A percentile compares a stretch with the other conserved stretches of the same genome.
Conservation (phyloP, 1,140 invertebrate genomes). For the Centruroides sculpturatus region DNA sequence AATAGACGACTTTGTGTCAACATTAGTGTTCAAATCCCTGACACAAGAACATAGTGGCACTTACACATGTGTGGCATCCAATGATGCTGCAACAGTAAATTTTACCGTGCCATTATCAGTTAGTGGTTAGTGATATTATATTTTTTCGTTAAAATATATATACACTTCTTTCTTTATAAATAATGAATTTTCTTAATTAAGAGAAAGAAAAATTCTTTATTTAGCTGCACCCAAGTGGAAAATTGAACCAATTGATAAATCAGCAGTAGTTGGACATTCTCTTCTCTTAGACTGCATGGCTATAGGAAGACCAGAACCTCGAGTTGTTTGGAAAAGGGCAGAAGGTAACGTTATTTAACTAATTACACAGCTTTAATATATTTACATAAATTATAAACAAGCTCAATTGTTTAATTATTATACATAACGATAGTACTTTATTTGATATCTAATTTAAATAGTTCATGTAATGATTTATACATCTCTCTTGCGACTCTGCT, state of each 20-base stretch:
- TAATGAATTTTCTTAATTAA: not conserved
- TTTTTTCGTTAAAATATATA: not conserved
- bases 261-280: slow-evolving; percentile 25
- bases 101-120: slow-evolving; percentile 28
- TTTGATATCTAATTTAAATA: not conserved
- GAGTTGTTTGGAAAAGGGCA: slow-evolving; percentile 26
- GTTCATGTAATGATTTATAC: not conserved
- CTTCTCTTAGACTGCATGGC: slow-evolving; percentile 28
- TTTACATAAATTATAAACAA: not conserved
- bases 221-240: slow-evolving; percentile 32
- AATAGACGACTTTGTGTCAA: slow-evolving; percentile 16
- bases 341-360: not conserved
- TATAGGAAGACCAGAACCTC: slow-evolving; percentile 27
- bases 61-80: slow-evolving; percentile 33
- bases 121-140: slow-evolving; percentile 23
- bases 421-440: not conserved
- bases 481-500: not conserved
- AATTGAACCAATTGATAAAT: slow-evolving; percentile 27
- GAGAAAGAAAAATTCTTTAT: not conserved
- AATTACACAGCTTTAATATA: not conserved
- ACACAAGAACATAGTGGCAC: slow-evolving; percentile 30
- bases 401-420: not conserved
- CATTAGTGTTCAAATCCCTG: slow-evolving; percentile 28
- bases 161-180: too few species aligned
- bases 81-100: slow-evolving; percentile 28